Percentiles rank a stretch among this genome's conserved stretches.
phyloP scores from a whole-genome alignment of 2,797 vertebrate genomes.

The Chelidonichthys spinosus region DNA sequence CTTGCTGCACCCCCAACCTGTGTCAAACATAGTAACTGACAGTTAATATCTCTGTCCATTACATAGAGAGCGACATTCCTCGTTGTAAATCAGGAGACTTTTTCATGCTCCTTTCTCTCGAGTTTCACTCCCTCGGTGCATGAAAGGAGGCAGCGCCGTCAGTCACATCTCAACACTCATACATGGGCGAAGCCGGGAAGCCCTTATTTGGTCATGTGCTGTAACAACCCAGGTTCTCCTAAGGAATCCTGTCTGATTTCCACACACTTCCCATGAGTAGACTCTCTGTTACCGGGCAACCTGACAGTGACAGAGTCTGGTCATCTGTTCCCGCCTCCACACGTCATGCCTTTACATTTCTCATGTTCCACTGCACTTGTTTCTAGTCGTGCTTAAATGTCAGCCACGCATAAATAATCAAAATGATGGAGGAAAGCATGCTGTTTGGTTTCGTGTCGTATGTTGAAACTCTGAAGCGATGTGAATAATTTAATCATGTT shows the following conservation, averaged over 20 bases:
- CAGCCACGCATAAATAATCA: conserved; percentile 63
- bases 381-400: conserved; percentile 71
- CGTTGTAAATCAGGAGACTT: no score
- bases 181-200: conserved; percentile 37
- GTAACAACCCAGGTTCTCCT: conserved; percentile 54
- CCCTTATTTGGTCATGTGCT: conserved; percentile 39
- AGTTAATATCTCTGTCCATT: no score
- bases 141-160: no score
- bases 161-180: neutral
- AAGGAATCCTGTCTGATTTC: conserved; percentile 67
- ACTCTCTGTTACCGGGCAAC: conserved; percentile 80
- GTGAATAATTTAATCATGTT: conserved; percentile 14
- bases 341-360: conserved; percentile 68
- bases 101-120: no score
- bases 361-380: conserved; percentile 64
- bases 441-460: conserved; percentile 30
- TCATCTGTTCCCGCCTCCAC: conserved; percentile 78
- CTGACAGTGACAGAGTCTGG: conserved; percentile 72
- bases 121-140: no score
- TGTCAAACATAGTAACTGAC: no score
- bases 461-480: conserved; percentile 15
- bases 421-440: conserved; percentile 28
- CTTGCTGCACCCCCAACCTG: no score
- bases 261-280: conserved; percentile 57
- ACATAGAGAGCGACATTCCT: no score